A percentile compares a stretch with the other conserved stretches of the same genome.
These are phyloP conservation scores for Alviniconcha marisindica DNA, from an alignment of 1,140 invertebrate genomes.

Conservation along the genomic window DNA sequence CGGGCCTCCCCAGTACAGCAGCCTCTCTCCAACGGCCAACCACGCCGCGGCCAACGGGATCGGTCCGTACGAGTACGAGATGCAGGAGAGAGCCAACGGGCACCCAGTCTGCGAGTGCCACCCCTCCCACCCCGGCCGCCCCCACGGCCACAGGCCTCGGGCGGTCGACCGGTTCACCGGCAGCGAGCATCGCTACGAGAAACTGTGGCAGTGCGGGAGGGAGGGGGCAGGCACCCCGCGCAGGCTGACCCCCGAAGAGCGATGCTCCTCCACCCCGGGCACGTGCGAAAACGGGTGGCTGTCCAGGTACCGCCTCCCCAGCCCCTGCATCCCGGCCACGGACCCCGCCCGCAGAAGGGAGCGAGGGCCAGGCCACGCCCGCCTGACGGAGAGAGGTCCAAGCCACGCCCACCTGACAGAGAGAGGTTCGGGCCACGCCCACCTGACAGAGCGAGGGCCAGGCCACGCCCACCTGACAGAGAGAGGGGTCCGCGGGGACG, in stretches of 20 bases:
- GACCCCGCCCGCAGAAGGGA: constrained; percentile 1
- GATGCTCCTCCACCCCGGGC: neutral
- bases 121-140: neutral
- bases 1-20: neutral
- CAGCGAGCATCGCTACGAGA: neutral
- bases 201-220: neutral
- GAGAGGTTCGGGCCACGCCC: neutral
- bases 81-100: neutral
- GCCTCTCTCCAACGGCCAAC: neutral
- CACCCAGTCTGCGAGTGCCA: neutral
- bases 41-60: neutral
- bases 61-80: neutral
- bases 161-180: neutral
- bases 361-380: neutral
- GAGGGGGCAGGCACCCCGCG: no score
- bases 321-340: constrained; percentile 4
- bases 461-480: neutral
- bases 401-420: neutral
- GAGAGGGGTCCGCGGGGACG: neutral
- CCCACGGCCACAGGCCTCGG: neutral
- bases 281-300: constrained; percentile 23
- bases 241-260: neutral
- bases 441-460: neutral
- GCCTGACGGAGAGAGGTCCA: neutral
- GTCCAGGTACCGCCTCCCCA: constrained; percentile 31